A percentile compares a stretch with the other conserved stretches of the same genome.
phyloP scores from a whole-genome alignment of 2,113 vertebrate genomes.

The Cebidichthys violaceus region DNA sequence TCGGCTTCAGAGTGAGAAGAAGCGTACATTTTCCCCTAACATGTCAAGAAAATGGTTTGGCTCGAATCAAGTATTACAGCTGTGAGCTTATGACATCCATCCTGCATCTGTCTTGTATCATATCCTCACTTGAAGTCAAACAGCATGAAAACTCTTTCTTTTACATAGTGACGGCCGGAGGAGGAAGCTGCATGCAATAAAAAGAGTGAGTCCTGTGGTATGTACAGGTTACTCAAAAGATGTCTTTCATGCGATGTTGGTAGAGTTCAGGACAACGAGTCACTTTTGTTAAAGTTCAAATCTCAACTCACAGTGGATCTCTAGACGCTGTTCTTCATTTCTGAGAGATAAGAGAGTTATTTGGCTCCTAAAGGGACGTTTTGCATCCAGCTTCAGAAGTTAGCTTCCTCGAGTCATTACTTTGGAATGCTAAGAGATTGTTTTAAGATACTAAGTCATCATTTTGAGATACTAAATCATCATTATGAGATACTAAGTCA shows the following conservation, averaged over 20 bases:
- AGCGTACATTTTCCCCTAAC: not conserved
- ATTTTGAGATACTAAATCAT: too few species aligned
- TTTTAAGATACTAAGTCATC: too few species aligned
- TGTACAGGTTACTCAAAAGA: not conserved
- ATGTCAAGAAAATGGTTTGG: not conserved
- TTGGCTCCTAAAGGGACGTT: too few species aligned
- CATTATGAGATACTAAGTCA: too few species aligned
- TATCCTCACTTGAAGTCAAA: not conserved
- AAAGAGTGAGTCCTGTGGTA: not conserved
- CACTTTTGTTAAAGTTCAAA: not conserved
- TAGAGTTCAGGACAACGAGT: not conserved
- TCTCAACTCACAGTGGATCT: not conserved
- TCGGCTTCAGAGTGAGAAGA: not conserved
- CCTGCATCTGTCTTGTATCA: conserved; percentile 28
- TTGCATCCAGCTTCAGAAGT: too few species aligned
- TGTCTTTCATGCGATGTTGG: not conserved
- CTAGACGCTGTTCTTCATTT: too few species aligned
- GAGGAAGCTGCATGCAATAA: not conserved
- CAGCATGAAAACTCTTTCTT: not conserved
- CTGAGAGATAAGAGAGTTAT: too few species aligned
- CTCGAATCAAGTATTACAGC: conserved; percentile 21
- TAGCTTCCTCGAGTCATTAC: too few species aligned
- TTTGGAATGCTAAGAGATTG: too few species aligned
- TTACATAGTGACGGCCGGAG: not conserved
- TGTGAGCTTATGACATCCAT: not conserved